phyloP scores from a whole-genome alignment of 2,797 vertebrate genomes.

The Ceyx erithaca region DNA sequence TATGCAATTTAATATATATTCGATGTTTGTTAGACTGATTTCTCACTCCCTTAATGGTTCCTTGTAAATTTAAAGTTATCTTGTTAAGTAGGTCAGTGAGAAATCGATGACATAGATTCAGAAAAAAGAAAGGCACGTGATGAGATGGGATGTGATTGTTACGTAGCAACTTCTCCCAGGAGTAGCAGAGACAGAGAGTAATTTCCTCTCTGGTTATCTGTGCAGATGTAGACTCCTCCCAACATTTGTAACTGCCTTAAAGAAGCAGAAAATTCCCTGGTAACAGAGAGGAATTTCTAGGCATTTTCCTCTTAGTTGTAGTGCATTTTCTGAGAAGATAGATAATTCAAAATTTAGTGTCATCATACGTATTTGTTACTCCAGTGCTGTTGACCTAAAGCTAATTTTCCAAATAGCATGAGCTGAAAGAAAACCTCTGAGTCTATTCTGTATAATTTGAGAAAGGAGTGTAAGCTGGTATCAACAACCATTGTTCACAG shows the following conservation, averaged over 20 bases:
- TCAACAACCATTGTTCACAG: not conserved
- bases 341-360: not conserved
- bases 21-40: not conserved
- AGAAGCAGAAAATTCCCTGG: not conserved
- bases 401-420: constrained; percentile 8
- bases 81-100: not conserved
- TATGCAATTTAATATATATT: too few species aligned
- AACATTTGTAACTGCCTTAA: not conserved
- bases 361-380: not conserved
- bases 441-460: not conserved
- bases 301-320: not conserved
- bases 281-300: not conserved
- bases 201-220: not conserved
- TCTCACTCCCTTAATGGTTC: not conserved
- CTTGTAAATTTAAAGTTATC: not conserved
- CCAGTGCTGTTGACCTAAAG: not conserved
- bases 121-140: fast-evolving
- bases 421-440: not conserved
- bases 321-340: not conserved
- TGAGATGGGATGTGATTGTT: not conserved
- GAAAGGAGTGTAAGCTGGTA: not conserved
- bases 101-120: not conserved
- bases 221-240: not conserved
- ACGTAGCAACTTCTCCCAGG: not conserved
- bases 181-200: not conserved